A percentile compares a stretch with the other conserved stretches of the same genome.
phyloP scores from a whole-genome alignment of 2,113 vertebrate species.

The Atherinomorus stipes region DNA sequence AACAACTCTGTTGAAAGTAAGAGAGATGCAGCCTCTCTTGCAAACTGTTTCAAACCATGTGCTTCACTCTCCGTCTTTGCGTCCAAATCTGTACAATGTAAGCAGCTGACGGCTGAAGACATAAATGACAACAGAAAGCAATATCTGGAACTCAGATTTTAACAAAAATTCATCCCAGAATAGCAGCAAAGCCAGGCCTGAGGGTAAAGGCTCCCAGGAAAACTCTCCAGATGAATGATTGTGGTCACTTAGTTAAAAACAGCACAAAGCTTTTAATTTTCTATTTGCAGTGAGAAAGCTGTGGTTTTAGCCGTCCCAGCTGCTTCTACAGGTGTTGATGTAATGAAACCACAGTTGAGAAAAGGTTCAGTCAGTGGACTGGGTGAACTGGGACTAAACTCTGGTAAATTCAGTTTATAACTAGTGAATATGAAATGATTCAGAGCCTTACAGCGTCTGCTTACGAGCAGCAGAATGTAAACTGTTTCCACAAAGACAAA shows the following conservation, averaged over 20 bases:
- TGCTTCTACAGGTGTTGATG: conserved; percentile 51
- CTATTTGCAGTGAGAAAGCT: not conserved
- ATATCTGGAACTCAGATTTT: not conserved
- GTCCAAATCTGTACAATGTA: not conserved
- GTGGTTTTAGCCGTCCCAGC: conserved; percentile 16
- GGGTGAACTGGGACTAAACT: not conserved
- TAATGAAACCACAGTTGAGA: conserved; percentile 33
- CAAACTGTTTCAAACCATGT: no score
- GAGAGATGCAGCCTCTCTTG: no score
- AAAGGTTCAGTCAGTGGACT: conserved; percentile 32
- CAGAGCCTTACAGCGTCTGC: not conserved
- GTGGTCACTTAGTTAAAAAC: not conserved
- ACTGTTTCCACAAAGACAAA: conserved; percentile 1
- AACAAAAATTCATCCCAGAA: not conserved
- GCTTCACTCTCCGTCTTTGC: not conserved
- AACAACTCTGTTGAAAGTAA: no score
- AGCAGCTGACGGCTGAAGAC: not conserved
- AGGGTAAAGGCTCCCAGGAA: not conserved
- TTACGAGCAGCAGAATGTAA: not conserved
- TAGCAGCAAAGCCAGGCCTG: not conserved
- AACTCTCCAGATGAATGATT: not conserved
- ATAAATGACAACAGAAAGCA: not conserved
- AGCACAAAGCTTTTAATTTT: conserved; percentile 5
- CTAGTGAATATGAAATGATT: not conserved
- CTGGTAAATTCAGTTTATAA: not conserved